These are phyloP conservation scores for Pecten maximus DNA, from an alignment of 2,888 invertebrate species.

Conservation along the genomic window DNA sequence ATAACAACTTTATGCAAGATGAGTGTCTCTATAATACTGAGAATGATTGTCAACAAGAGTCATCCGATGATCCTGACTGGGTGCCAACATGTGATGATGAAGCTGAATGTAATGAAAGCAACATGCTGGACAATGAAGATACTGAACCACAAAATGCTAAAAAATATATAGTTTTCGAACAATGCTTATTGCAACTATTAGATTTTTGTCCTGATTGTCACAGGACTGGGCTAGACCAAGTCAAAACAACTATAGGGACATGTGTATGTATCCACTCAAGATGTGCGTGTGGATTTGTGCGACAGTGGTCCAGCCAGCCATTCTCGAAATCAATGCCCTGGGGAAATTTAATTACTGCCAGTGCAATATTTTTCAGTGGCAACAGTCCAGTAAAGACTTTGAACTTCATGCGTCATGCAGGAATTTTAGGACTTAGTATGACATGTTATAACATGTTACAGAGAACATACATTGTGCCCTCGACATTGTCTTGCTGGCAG, in stretches of 20 bases:
- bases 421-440: neutral
- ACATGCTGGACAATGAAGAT: neutral
- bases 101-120: neutral
- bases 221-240: neutral
- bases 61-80: neutral
- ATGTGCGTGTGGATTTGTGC: neutral
- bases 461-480: neutral
- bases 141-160: neutral
- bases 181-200: neutral
- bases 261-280: neutral
- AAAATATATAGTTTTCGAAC: neutral
- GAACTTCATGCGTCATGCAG: neutral
- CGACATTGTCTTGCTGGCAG: neutral
- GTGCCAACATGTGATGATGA: neutral
- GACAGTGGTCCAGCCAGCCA: neutral
- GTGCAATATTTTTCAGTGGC: constrained; percentile 6
- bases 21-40: neutral
- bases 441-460: neutral
- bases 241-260: neutral
- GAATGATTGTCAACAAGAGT: neutral
- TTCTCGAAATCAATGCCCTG: neutral
- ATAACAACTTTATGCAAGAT: too few species aligned
- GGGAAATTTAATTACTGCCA: neutral
- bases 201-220: neutral
- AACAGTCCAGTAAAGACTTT: constrained; percentile 6